A percentile compares a stretch with the other conserved stretches of the same genome.
These are phyloP conservation scores for Capreolus pygargus DNA, from an alignment of 2,113 vertebrate genomes.

Conservation along the genomic window DNA sequence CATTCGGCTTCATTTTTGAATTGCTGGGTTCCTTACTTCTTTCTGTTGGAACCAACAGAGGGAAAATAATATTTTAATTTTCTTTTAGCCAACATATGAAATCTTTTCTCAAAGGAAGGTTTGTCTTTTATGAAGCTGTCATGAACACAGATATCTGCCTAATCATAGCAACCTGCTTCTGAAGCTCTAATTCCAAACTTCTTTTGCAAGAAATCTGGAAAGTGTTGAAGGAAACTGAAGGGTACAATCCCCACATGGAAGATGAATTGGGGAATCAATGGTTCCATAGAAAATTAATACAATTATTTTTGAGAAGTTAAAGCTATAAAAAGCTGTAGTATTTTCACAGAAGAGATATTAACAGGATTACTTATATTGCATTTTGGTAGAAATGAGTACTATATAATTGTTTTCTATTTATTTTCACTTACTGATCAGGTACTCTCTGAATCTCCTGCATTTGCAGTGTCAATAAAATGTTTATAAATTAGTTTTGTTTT, in stretches of 20 bases:
- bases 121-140: background rate
- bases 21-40: background rate
- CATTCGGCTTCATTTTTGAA: conserved; percentile 23
- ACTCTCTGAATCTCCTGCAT: background rate
- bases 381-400: background rate
- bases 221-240: background rate
- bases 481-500: background rate
- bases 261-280: background rate
- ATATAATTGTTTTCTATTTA: background rate
- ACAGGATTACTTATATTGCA: background rate
- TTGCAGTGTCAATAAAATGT: background rate
- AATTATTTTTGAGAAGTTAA: background rate
- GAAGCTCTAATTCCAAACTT: background rate
- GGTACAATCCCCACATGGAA: background rate
- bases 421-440: background rate
- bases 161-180: background rate
- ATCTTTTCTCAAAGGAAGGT: background rate
- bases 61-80: background rate
- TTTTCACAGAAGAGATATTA: background rate
- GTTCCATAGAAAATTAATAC: background rate
- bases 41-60: background rate
- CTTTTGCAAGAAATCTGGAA: background rate
- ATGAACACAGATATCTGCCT: background rate
- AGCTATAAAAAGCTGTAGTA: background rate
- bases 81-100: conserved; percentile 13